Percentiles rank a stretch among this genome's conserved stretches.
phyloP scores from a whole-genome alignment of 2,888 invertebrate genomes.

The Nephrocerus scutellatus region DNA sequence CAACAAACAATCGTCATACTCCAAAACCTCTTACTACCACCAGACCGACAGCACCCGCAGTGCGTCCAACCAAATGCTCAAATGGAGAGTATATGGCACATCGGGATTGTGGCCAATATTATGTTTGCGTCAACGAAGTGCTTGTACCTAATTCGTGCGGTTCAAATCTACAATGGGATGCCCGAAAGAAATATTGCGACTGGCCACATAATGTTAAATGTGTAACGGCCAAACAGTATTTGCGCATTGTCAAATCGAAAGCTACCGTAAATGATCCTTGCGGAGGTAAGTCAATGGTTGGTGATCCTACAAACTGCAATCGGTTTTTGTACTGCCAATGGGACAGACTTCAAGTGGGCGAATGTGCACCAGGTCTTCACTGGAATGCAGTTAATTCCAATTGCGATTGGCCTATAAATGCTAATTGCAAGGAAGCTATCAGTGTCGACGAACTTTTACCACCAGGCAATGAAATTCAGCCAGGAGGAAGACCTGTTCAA shows the following conservation, averaged over 20 bases:
- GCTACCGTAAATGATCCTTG: conserved; percentile 51
- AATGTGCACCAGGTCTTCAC: conserved; percentile 65
- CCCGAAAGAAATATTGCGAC: conserved; percentile 62
- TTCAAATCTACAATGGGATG: conserved; percentile 68
- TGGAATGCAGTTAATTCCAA: conserved; percentile 63
- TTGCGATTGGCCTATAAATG: conserved; percentile 67
- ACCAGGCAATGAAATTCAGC: conserved; percentile 13
- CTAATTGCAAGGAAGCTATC: conserved; percentile 50
- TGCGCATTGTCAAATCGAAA: conserved; percentile 33
- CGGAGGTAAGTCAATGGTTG: conserved; percentile 58
- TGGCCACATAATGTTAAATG: conserved; percentile 65
- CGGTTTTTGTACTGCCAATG: conserved; percentile 72
- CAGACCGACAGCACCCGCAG: conserved; percentile 34
- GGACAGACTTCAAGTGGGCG: conserved; percentile 65
- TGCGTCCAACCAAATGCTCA: conserved; percentile 48
- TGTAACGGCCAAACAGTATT: conserved; percentile 39
- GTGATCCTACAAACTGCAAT: conserved; percentile 62
- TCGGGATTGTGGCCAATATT: conserved; percentile 65
- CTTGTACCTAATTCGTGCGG: conserved; percentile 66
- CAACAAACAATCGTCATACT: conserved; percentile 35
- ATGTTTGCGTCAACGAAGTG: conserved; percentile 70
- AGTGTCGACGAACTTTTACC: conserved; percentile 16
- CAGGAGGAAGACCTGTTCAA: conserved; percentile 21
- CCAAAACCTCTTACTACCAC: conserved; percentile 42
- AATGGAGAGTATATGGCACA: conserved; percentile 70